A percentile compares a stretch with the other conserved stretches of the same genome.
phyloP scores from a whole-genome alignment of 2,797 vertebrate species.

The Naso thynnoides region DNA sequence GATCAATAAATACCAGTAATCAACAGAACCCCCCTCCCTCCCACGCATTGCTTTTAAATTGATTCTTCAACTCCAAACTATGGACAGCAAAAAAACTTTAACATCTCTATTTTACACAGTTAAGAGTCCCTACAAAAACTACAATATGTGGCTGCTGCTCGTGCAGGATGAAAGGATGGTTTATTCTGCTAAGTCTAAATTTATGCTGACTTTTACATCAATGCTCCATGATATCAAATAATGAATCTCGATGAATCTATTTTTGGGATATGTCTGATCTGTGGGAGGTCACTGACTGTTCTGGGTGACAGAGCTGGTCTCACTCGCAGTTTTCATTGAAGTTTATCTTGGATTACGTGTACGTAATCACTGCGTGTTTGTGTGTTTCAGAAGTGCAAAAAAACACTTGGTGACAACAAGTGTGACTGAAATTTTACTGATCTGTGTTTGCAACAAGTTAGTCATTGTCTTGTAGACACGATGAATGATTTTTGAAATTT shows the following conservation, averaged over 20 bases:
- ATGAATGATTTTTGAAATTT: too few relatives aligned
- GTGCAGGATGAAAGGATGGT: background rate
- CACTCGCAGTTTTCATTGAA: slow-evolving; percentile 27
- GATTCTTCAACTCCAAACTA: slow-evolving; percentile 10
- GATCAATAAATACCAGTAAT: slow-evolving; percentile 51
- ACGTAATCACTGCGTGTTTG: background rate
- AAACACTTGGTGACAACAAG: background rate
- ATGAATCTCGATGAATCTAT: background rate
- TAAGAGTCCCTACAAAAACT: background rate
- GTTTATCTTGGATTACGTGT: background rate
- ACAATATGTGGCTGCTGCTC: too few relatives aligned
- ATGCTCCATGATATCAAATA: slow-evolving; percentile 2
- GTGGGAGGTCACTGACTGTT: slow-evolving; percentile 62
- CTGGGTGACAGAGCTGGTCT: slow-evolving; percentile 46
- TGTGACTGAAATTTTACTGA: background rate
- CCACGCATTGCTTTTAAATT: background rate
- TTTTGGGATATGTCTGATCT: background rate
- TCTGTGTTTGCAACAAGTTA: background rate
- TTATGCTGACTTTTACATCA: background rate
- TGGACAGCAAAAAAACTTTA: slow-evolving; percentile 10
- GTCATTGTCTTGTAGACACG: background rate
- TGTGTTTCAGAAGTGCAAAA: background rate
- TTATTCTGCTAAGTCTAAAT: slow-evolving; percentile 23
- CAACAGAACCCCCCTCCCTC: background rate
- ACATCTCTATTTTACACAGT: slow-evolving; percentile 13